Evolutionary conservation across 1,140 invertebrate genomes (phyloP).

Genomic region (Caenorhabditis remanei): DNA sequence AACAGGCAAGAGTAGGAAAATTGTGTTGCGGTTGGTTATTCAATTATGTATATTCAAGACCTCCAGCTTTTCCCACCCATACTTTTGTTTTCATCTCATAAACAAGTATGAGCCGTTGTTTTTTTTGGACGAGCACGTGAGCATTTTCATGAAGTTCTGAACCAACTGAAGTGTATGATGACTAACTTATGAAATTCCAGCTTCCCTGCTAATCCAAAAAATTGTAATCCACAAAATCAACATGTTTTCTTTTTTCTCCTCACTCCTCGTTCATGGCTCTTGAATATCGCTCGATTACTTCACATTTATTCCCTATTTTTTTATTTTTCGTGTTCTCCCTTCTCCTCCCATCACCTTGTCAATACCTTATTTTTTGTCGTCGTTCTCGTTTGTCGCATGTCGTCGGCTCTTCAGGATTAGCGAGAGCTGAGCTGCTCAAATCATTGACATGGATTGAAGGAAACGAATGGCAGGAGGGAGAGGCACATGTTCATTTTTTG

Average conservation of each 20-base stretch:
- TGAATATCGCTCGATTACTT: slow-evolving; percentile 12
- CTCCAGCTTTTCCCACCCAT: background rate
- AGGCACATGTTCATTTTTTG: background rate
- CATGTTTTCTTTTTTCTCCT: background rate
- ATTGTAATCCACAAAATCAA: background rate
- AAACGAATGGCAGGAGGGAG: background rate
- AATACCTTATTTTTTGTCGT: slow-evolving; percentile 39
- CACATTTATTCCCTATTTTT: background rate
- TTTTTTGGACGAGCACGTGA: too few relatives aligned
- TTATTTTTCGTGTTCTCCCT: background rate
- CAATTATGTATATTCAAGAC: slow-evolving; percentile 41
- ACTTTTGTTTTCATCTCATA: slow-evolving; percentile 1
- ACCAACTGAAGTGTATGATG: too few relatives aligned
- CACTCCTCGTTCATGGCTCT: background rate
- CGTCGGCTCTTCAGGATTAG: background rate
- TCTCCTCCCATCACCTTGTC: background rate
- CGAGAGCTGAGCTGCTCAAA: slow-evolving; percentile 27
- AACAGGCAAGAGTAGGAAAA: background rate
- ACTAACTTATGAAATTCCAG: too few relatives aligned
- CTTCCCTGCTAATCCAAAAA: too few relatives aligned
- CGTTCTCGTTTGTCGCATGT: slow-evolving; percentile 37
- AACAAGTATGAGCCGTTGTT: slow-evolving; percentile 10
- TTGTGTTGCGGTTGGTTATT: slow-evolving; percentile 20
- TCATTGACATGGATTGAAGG: slow-evolving; percentile 30
- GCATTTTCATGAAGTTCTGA: too few relatives aligned